Conservation (phyloP, 2,888 invertebrate genomes). For the Caenorhabditis japonica region DNA sequence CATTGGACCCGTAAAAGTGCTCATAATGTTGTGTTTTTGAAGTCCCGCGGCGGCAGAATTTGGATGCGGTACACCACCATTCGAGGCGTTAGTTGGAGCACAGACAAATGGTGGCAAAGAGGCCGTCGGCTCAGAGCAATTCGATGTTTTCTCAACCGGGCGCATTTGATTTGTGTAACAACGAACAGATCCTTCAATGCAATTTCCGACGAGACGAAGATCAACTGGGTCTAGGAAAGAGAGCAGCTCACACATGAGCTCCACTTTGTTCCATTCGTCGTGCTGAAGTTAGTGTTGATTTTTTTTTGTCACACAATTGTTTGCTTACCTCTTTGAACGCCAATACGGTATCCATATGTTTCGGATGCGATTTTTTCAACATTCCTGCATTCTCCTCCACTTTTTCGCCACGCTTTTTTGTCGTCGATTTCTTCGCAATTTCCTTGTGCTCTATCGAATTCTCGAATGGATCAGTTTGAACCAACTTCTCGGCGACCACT, state of each 20-base stretch:
- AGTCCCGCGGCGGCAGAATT: too few relatives aligned
- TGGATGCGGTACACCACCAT: too few relatives aligned
- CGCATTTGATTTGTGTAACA: slow-evolving; percentile 29
- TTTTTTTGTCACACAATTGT: not conserved
- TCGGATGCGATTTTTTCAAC: slow-evolving; percentile 7
- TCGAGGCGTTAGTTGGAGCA: not conserved
- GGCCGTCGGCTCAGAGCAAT: slow-evolving; percentile 28
- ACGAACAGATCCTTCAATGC: slow-evolving; percentile 46
- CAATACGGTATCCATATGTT: slow-evolving; percentile 33
- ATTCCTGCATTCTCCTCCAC: not conserved
- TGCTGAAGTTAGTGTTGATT: slow-evolving; percentile 36
- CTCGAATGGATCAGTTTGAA: too few relatives aligned
- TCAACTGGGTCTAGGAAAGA: slow-evolving; percentile 50
- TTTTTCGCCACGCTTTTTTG: not conserved
- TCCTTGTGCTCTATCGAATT: too few relatives aligned
- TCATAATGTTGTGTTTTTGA: too few relatives aligned
- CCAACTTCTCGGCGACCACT: too few relatives aligned
- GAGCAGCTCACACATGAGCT: slow-evolving; percentile 59
- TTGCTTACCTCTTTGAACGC: slow-evolving; percentile 39
- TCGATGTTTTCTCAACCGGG: slow-evolving; percentile 44
- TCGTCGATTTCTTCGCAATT: not conserved
- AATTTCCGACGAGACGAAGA: slow-evolving; percentile 52
- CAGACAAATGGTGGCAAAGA: slow-evolving; percentile 15
- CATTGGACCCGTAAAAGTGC: too few relatives aligned
- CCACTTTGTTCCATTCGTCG: slow-evolving; percentile 56